Conservation (phyloP, 1,140 invertebrate genomes). For the Pararge aegeria region DNA sequence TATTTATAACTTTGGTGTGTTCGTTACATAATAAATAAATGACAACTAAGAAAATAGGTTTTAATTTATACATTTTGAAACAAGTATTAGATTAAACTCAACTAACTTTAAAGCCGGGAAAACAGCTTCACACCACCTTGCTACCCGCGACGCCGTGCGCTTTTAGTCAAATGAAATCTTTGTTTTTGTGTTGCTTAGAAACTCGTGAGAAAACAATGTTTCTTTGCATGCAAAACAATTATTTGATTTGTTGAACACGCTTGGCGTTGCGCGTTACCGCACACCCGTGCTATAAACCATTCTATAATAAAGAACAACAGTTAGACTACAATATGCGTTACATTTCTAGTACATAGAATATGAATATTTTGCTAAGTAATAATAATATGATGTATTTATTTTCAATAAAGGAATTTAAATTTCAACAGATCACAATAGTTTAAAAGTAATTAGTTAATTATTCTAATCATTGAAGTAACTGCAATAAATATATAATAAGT, state of each 20-base stretch:
- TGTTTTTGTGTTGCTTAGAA: no score
- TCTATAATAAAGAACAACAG: conserved; percentile 33
- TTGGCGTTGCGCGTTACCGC: no score
- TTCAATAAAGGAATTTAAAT: conserved; percentile 27
- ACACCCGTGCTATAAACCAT: conserved; percentile 22
- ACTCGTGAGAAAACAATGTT: no score
- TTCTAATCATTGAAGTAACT: conserved; percentile 1
- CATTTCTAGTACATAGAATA: conserved; percentile 16
- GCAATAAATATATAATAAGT: not conserved
- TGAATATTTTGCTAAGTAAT: conserved; percentile 26
- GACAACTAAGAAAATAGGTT: conserved; percentile 54
- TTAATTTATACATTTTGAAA: conserved; percentile 27
- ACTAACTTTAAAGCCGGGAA: conserved; percentile 12
- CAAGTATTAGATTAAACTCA: conserved; percentile 32
- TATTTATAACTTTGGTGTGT: conserved; percentile 77
- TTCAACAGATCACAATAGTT: conserved; percentile 28
- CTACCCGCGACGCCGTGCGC: no score
- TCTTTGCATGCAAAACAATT: no score
- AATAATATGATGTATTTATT: conserved; percentile 1
- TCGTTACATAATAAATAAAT: conserved; percentile 76
- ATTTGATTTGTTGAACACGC: no score
- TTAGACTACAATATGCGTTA: conserved; percentile 30
- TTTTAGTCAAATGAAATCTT: no score
- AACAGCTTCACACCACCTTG: no score
- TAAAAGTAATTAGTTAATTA: conserved; percentile 2